Evolutionary conservation across 2,113 vertebrate genomes (phyloP), one percentile per base, ranked within the genome.

Genomic region (Pterocles burchelli): DNA sequence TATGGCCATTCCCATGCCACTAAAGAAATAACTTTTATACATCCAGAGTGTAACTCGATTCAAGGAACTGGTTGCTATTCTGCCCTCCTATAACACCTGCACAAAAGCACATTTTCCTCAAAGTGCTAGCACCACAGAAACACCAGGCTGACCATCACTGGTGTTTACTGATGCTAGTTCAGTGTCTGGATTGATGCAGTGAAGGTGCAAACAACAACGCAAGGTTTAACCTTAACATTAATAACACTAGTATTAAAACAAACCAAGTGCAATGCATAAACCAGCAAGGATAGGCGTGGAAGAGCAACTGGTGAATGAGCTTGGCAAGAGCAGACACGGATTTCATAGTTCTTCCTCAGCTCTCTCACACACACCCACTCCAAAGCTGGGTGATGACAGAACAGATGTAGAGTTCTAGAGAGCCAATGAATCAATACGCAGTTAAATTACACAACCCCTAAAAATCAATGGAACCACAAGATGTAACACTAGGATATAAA

Each of bases 391-490:
- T n/a, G 85, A 88, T 68, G 57, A 38, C 70, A 94, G 88, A 55
- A 59, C 92, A 96, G 88, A 87, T 94, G 95, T 31, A 59, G 88
- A 86, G 73, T 52, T 61, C 88, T 31, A 76, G 17, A 67, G 72
- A 78, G 73, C 55, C 61, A 41, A 88, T 93, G 95, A 94, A 96
- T 96, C 93, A 93, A 94, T 61, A 77, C 48, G 33, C 57, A 57
- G 48, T 84, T 91, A 91, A 95, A 94, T 95, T 75, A 89, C 88
- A 85, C 81, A 89, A 76, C 66, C 57, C 71, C 48, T 75, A 78
- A 70, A 94, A 93, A 87, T 97, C 95, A 36, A 96, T 87, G 85
- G 77, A 22, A 91, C 48, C 65, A 70, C 66, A 41, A 93, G 90
- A 82, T 93, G 49, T 63, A 88, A 85, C 81, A n/a, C 34, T 8